Evolutionary conservation across 2,113 vertebrate species (phyloP).

Genomic region (Prionailurus viverrinus): DNA sequence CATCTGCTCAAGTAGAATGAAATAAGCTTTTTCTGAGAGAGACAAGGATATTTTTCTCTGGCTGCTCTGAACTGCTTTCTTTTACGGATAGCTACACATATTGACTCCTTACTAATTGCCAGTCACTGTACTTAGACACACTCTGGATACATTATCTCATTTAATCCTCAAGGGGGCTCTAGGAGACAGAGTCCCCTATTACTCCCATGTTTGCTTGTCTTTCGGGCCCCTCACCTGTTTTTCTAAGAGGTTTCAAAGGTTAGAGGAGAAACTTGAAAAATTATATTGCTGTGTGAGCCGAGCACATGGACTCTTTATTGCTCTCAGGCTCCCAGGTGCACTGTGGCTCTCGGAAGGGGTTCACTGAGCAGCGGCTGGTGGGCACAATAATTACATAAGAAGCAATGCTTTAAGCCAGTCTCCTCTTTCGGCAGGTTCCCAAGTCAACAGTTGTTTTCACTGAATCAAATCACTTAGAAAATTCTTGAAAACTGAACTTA

Average conservation of each 20-base stretch:
- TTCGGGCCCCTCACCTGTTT: not conserved
- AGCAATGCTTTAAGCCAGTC: not conserved
- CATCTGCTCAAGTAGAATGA: not conserved
- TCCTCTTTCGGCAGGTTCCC: not conserved
- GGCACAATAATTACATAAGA: not conserved
- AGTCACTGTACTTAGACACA: not conserved
- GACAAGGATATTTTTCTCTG: not conserved
- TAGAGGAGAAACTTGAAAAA: not conserved
- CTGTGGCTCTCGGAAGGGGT: not conserved
- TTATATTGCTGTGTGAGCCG: not conserved
- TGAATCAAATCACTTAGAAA: not conserved
- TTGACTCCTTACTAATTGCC: not conserved
- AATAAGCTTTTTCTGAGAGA: not conserved
- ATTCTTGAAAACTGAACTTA: not conserved
- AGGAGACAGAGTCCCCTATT: not conserved
- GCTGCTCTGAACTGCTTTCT: not conserved
- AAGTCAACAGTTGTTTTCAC: constrained; percentile 13
- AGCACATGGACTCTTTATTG: not conserved
- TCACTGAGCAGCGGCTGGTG: not conserved
- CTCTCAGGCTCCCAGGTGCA: not conserved
- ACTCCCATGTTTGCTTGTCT: not conserved
- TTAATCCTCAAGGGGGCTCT: not conserved
- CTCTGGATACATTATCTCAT: not conserved
- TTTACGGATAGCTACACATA: not conserved
- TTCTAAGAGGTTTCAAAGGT: not conserved